Conservation (phyloP, 2,888 invertebrate genomes). For the Alsophila aescularia region DNA sequence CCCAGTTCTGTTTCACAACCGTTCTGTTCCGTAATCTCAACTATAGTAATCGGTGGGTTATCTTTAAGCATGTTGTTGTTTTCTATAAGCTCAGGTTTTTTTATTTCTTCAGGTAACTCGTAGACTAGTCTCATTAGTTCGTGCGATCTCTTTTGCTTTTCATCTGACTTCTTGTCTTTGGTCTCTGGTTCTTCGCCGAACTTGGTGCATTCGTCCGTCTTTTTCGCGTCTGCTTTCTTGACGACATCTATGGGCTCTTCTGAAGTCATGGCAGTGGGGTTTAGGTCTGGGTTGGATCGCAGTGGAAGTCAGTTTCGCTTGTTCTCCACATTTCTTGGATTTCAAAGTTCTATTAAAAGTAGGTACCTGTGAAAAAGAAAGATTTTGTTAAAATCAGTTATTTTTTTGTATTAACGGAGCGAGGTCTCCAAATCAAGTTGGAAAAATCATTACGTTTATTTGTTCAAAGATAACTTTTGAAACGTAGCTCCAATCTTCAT, state of each 20-base stretch:
- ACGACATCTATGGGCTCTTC: conserved; percentile 76
- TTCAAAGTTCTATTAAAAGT: conserved; percentile 3
- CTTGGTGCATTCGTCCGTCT: conserved; percentile 62
- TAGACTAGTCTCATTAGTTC: conserved; percentile 80
- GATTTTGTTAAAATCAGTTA: not conserved
- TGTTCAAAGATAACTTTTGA: too few species aligned
- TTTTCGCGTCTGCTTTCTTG: conserved; percentile 67
- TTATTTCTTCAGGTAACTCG: conserved; percentile 74
- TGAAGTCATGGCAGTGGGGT: conserved; percentile 74
- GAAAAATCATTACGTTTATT: too few species aligned
- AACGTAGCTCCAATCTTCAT: too few species aligned
- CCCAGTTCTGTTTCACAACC: conserved; percentile 74
- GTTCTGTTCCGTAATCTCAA: conserved; percentile 78
- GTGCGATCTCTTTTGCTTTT: conserved; percentile 60
- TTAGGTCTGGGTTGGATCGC: conserved; percentile 39
- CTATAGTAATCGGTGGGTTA: conserved; percentile 76
- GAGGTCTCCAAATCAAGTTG: too few species aligned
- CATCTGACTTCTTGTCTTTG: conserved; percentile 57
- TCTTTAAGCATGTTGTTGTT: conserved; percentile 78
- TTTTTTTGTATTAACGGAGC: too few species aligned
- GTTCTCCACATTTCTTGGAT: conserved; percentile 60
- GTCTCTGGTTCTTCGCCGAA: conserved; percentile 60
- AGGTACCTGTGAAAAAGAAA: conserved; percentile 27
- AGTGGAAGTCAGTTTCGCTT: conserved; percentile 32
- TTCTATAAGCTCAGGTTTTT: conserved; percentile 57